Base-by-base conservation (phyloP, 2,888 invertebrate species). In the Dusona sp. region DNA sequence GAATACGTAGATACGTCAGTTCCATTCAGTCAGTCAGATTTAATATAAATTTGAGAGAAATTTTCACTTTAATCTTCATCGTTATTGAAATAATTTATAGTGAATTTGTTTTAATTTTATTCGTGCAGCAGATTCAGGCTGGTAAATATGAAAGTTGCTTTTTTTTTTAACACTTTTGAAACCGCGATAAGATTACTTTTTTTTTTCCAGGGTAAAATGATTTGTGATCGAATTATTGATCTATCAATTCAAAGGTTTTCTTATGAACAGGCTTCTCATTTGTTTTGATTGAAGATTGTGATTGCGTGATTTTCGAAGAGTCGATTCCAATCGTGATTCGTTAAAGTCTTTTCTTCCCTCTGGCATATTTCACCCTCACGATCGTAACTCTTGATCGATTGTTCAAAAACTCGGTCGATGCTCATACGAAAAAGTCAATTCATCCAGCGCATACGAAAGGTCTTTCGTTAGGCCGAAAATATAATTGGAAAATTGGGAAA, bases 261-360 rank as follows among this genome's bases (percentile, higher is more conserved):
- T 51, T 38, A 19, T 38, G 13, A 9, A 48, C 48, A 8, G 6
- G n/a, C 6, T 65, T 68, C 22, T 25, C 33, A 2, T 36, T 65
- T 22, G 13, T 16, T 54, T 54, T 11, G 25, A 29, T 13, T 4
- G n/a, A 51, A 73, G 7, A 33, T 70, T 25, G 77, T 87, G 85
- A 89, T 88, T 91, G 90, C 90, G 88, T 82, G 88, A 90, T 74
- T 88, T 88, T 90, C 88, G 90, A 89, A 81, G 83, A 83, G 87
- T 88, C 68, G 38, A 64, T 19, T 72, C 38, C 29, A 42, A 36
- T 79, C 74, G 65, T 68, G 83, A 78, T 64, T 77, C 86, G 77
- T 75, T 79, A 72, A 83, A 72, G 67, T 73, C 45, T 65, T 81
- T 80, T 78, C 64, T 57, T 38, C 57, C 80, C 61, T 25, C 42